Conservation (phyloP, 2,113 vertebrate genomes). For the Nestor notabilis region DNA sequence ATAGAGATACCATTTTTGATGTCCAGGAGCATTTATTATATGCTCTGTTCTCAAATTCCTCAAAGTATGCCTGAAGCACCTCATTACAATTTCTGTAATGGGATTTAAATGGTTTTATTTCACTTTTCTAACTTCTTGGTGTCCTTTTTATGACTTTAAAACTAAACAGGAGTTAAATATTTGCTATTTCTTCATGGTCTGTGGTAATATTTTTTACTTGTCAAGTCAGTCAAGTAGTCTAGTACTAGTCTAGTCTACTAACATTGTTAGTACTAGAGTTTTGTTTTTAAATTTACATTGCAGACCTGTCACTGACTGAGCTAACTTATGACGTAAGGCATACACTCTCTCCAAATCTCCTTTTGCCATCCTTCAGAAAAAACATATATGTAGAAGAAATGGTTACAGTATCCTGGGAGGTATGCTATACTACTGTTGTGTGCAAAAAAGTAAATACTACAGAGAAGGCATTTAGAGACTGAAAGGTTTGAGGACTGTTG, state of each 20-base stretch:
- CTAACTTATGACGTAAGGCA: background rate
- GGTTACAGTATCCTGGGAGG: background rate
- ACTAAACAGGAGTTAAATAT: background rate
- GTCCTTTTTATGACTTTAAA: background rate
- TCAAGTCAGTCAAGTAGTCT: background rate
- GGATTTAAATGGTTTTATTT: background rate
- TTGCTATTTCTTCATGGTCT: background rate
- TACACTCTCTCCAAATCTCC: background rate
- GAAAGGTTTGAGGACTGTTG: background rate
- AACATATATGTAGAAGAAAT: background rate
- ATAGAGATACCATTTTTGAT: rapidly evolving
- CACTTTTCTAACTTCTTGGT: background rate
- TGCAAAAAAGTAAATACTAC: background rate
- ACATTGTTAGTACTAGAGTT: background rate
- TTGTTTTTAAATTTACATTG: background rate
- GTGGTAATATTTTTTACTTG: background rate
- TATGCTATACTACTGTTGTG: background rate
- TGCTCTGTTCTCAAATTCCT: background rate
- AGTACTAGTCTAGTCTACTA: background rate
- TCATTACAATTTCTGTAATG: background rate
- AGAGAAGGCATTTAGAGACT: background rate
- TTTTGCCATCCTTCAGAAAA: background rate
- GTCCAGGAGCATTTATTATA: background rate
- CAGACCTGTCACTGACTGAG: background rate
- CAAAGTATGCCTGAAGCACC: background rate